A percentile compares a stretch with the other conserved stretches of the same genome.
Evolutionary conservation across 2,888 invertebrate species (phyloP).

Genomic region (Ephialtes manifestator): DNA sequence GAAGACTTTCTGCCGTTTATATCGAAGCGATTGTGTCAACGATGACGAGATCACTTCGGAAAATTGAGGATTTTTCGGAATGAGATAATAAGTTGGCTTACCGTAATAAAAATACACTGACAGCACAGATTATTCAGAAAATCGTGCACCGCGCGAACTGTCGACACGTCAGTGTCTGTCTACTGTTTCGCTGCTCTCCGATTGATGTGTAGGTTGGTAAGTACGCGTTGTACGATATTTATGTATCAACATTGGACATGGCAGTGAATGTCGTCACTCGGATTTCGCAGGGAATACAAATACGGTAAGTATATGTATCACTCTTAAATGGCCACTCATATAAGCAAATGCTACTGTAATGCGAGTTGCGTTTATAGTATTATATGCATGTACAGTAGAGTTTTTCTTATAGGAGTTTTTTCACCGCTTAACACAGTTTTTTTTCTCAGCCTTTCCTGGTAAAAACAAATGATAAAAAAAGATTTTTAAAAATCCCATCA

Average conservation of each 20-base stretch:
- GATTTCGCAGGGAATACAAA: background rate
- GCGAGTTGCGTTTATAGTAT: no score
- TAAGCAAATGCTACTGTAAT: no score
- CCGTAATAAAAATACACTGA: background rate
- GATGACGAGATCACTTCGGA: background rate
- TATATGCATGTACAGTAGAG: no score
- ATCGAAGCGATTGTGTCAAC: background rate
- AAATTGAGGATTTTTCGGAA: background rate
- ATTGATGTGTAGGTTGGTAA: background rate
- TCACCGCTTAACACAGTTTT: no score
- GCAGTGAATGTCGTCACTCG: background rate
- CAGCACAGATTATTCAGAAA: background rate
- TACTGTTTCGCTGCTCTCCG: slow-evolving; percentile 1
- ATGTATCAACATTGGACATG: background rate
- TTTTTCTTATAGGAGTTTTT: no score
- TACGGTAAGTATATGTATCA: no score
- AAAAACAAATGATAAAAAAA: no score
- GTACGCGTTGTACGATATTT: background rate
- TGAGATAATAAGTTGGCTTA: background rate
- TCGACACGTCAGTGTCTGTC: slow-evolving; percentile 42
- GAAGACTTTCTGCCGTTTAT: background rate
- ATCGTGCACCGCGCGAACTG: slow-evolving; percentile 1
- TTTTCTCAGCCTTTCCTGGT: no score
- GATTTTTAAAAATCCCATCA: no score
- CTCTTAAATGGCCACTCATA: no score